Evolutionary conservation across 37 sponge, comb jelly and placozoan species (phyloP), one percentile per base, ranked within the genome.

Genomic region (Chondrilla cf. caribensis): DNA sequence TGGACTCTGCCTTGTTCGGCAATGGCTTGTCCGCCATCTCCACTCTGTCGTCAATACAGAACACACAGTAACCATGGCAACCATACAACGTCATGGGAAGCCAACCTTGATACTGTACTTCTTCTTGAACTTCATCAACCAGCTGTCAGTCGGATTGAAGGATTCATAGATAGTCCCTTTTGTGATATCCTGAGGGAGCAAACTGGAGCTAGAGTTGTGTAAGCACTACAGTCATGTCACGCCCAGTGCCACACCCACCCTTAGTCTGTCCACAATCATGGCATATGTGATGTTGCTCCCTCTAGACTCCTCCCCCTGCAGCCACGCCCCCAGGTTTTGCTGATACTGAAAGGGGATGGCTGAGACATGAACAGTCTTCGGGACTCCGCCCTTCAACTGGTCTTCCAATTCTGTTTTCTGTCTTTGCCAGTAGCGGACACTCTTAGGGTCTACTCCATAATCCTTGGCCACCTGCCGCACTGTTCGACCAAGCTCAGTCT

Each of bases 221-320:
- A 8, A 67, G 35, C 31, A 29, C 68, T 17, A 26, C 64, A 62
- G 57, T 62, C 4, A 62, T 19, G 35, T 1, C 35, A 67, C 68
- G 29, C 68, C 31, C 68, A 29, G 3, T 47, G 51, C 51, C 51
- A 62, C 64, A 62, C 64, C 25, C 24, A 73, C 76, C 76, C 44
- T 73, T 21, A 73, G 76, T 37, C 40, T 73, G 41, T 73, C 76
- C 44, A 73, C 76, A 73, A 73, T 73, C 76, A 73, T 73, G 41
- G 76, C 76, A 73, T 73, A 73, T 15, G 76, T 73, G 76, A 73
- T 37, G 44, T 43, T 43, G 76, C 41, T 73, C 40, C 76, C 76
- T 15, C 44, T 19, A 2, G 76, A n/a, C 44, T 73, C 76, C 44
- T 73, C 76, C 44, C 17, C 41, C 21, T 73, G 76, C 76, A 73